Evolutionary conservation across 2,797 vertebrate species (phyloP), one percentile per base, ranked within the genome.

Genomic region (Arnoldichthys spilopterus): DNA sequence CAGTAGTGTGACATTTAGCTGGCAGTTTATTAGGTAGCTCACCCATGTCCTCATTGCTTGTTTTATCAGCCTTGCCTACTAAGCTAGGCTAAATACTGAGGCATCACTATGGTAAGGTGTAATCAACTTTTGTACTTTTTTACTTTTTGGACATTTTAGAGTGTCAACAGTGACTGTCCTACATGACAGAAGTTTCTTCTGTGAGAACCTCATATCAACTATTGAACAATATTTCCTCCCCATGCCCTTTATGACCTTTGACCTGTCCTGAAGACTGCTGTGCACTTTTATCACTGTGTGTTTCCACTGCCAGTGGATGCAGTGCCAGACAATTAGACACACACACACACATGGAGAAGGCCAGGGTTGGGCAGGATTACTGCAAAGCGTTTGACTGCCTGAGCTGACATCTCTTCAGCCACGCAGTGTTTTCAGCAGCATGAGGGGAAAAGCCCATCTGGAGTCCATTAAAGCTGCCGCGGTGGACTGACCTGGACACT

Each of bases 391-490:
- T 53, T 45, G 53, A 76, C 47, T 54, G 76, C 72, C 63, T 75
- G 58, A 75, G 62, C 70, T 69, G 76, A 74, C 59, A 28, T 71
- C 47, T 58, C 70, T 76, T 74, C 59, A 78, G 66, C 13, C n/a
- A 51, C 56, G n/a, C 40, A 40, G 45, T 68, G 59, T 62, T 62
- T 62, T 62, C 16, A 68, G 22, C 66, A 28, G 68, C n/a, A 49
- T 61, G 56, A 66, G 72, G 59, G 58, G 66, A 58, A 68, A 58
- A 76, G 30, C 76, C 76, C 81, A 79, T 82, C 81, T 79, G 81
- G 81, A 59, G 71, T 82, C 76, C 61, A 79, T 82, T 82, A 82
- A 79, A 70, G 28, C 76, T 61, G 22, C 76, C 30, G 77, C 72
- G 64, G 53, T 66, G 24, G 71, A 75, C 73, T 78, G 76, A 74